A percentile compares a stretch with the other conserved stretches of the same genome.
Evolutionary conservation across 2,113 vertebrate genomes (phyloP).

Genomic region (Ochotona princeps): DNA sequence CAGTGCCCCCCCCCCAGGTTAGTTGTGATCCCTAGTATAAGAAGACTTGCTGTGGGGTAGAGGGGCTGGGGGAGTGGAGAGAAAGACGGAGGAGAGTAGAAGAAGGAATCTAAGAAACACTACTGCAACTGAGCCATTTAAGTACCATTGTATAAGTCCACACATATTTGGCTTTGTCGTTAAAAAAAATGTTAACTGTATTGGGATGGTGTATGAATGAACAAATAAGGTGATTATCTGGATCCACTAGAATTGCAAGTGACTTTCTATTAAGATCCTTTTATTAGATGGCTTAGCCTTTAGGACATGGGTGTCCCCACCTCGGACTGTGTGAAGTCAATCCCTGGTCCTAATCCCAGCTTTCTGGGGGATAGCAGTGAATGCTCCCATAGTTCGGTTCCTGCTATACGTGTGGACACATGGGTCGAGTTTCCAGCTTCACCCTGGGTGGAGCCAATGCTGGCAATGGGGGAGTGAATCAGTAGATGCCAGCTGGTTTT

Average conservation of each 20-base stretch:
- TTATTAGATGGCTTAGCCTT: not conserved
- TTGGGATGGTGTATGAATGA: not conserved
- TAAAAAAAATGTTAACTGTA: constrained; percentile 27
- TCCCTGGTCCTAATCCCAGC: no score
- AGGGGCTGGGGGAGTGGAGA: not conserved
- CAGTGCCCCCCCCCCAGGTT: not conserved
- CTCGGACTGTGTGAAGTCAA: no score
- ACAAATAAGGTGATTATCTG: not conserved
- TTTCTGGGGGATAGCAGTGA: no score
- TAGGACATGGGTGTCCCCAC: no score
- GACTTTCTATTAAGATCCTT: constrained; percentile 11
- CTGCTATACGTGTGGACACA: no score
- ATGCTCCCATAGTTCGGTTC: no score
- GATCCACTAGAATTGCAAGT: constrained; percentile 35
- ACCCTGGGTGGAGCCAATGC: no score
- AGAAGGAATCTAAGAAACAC: constrained; percentile 4
- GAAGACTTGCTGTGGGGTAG: not conserved
- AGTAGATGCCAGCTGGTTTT: no score
- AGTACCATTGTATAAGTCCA: not conserved
- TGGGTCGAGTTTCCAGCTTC: no score
- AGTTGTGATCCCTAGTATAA: not conserved
- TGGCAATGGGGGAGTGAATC: no score
- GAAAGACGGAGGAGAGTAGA: not conserved
- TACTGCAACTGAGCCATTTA: constrained; percentile 17
- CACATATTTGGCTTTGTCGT: constrained; percentile 7